Evolutionary conservation across 92 coral and sea anemone species (phyloP), one percentile per base, ranked within the genome.

Genomic region (Montipora capitata): DNA sequence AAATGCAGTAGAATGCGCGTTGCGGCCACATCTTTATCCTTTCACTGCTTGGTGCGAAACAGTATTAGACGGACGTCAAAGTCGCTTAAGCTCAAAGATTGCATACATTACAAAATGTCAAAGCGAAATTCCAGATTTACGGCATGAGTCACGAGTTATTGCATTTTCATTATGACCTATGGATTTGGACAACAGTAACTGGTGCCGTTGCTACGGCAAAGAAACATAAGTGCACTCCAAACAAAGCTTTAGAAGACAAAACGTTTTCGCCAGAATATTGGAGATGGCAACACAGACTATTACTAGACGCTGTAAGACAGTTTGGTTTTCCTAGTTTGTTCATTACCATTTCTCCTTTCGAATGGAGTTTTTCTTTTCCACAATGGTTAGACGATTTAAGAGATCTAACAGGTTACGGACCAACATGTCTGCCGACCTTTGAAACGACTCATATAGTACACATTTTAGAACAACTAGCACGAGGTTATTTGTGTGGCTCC

Each of bases 311-410:
- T 0, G 93, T 95, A 0, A 5, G n/a, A 0, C 96, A 91, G 39
- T 90, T 93, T 54, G 94, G 94, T 2, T 18, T 9, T 14, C 98
- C 98, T 2, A 62, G 43, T 74, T 44, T 89, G 5, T 94, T 90
- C 49, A 49, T 92, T 0, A 95, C 94, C 2, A 56, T 94, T 0
- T 89, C 84, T 3, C 95, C 94, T 9, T 94, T 40, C 52, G 98
- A 94, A 59, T 94, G 95, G 95, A 71, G 90, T 7, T 92, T 95
- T 61, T 94, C 96, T 4, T 86, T 74, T 43, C 91, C 93, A 8
- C 8, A 7, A 0, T 95, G 94, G 92, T 13, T 87, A 10, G 5
- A 56, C 1, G 59, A 52, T 3, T 67, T 80, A 20, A 14, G 83
- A 45, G 1, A 49, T 0, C 4, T 13, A 2, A 78, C 90, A 3